These are phyloP conservation scores for Tupaia chinensis DNA, from an alignment of 2,113 vertebrate species.

Conservation along the genomic window DNA sequence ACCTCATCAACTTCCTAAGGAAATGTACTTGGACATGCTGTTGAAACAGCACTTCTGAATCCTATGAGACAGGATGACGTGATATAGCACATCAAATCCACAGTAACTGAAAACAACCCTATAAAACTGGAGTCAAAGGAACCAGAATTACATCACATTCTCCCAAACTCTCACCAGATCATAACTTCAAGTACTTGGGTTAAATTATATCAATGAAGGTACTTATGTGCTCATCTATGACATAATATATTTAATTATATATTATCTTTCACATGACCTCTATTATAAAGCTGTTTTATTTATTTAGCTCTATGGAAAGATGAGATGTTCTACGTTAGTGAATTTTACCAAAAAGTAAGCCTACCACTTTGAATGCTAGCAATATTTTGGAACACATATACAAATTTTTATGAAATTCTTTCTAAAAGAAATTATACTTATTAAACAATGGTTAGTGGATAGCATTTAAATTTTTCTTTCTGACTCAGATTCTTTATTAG, in stretches of 20 bases:
- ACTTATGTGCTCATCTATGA: background rate
- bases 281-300: background rate
- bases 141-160: background rate
- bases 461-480: background rate
- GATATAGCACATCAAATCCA: conserved; percentile 4
- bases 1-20: background rate
- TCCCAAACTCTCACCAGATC: background rate
- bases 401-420: background rate
- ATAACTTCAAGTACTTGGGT: background rate
- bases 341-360: background rate
- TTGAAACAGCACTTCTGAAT: conserved; percentile 35
- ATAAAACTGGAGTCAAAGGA: background rate
- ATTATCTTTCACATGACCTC: background rate
- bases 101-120: background rate
- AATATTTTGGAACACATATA: background rate
- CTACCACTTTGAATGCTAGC: background rate
- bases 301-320: background rate
- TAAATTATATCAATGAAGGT: background rate
- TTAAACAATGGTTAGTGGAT: background rate
- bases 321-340: background rate
- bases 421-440: background rate
- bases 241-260: background rate
- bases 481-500: conserved; percentile 7
- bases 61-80: background rate
- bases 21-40: conserved; percentile 19